These are phyloP conservation scores for Heteronetta atricapilla DNA, from an alignment of 2,113 vertebrate genomes.

Conservation along the genomic window DNA sequence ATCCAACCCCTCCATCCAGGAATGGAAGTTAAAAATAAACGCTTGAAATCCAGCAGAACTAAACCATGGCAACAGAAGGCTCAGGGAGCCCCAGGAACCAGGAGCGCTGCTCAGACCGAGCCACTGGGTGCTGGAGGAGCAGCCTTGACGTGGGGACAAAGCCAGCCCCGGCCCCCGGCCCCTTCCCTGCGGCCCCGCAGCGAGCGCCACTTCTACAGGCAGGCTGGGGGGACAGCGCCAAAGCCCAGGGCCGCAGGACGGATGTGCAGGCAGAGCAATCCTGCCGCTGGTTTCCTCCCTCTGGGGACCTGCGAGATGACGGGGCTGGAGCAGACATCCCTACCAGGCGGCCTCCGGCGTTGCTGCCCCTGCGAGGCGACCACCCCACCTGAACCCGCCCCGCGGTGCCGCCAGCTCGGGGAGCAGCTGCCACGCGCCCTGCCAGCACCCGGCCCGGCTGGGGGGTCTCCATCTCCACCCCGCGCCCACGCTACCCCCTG, in stretches of 20 bases:
- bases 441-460: accelerated
- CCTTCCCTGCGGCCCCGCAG: background rate
- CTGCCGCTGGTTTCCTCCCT: background rate
- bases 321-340: background rate
- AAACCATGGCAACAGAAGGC: background rate
- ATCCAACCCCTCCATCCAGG: background rate
- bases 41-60: background rate
- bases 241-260: accelerated
- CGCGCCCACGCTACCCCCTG: background rate
- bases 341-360: accelerated
- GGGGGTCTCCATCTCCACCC: accelerated
- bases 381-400: background rate
- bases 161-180: background rate
- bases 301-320: accelerated
- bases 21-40: background rate
- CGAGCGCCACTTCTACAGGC: accelerated
- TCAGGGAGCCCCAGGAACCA: background rate
- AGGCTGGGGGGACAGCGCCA: background rate
- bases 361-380: background rate
- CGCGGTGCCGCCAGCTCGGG: accelerated
- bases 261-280: background rate
- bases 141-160: background rate
- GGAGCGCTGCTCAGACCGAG: background rate
- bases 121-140: background rate
- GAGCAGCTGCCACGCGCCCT: background rate